These are phyloP conservation scores for Cheilosia variabilis DNA, from an alignment of 2,888 invertebrate genomes.

Conservation along the genomic window DNA sequence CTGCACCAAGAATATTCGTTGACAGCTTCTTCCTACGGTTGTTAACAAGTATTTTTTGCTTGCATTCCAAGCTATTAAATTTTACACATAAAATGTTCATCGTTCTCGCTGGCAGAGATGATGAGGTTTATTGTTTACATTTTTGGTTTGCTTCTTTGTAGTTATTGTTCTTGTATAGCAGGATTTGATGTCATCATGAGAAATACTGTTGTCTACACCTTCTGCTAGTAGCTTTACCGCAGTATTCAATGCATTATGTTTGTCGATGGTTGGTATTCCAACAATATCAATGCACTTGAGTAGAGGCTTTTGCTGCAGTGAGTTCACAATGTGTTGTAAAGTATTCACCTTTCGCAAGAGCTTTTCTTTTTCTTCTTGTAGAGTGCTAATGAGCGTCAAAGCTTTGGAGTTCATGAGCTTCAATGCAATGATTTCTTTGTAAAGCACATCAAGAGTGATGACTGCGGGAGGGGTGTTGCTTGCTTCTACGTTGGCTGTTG, in stretches of 20 bases:
- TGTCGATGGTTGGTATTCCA: slow-evolving; percentile 5
- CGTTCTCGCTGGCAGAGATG: too few species aligned
- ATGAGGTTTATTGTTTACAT: too few species aligned
- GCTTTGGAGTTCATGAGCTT: slow-evolving; percentile 2
- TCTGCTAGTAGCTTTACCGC: slow-evolving; percentile 2
- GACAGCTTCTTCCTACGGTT: too few species aligned
- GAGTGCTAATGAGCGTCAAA: neutral
- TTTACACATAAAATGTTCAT: neutral
- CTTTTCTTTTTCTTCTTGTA: slow-evolving; percentile 1
- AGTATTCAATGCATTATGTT: slow-evolving; percentile 17
- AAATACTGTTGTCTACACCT: slow-evolving; percentile 2
- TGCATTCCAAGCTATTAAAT: too few species aligned
- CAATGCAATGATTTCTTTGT: slow-evolving; percentile 6
- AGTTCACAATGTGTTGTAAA: neutral
- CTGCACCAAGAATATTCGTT: too few species aligned
- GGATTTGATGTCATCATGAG: slow-evolving; percentile 27
- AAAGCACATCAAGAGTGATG: slow-evolving; percentile 6
- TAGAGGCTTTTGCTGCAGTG: too few species aligned
- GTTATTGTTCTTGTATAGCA: neutral
- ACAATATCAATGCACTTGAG: too few species aligned
- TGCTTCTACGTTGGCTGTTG: neutral
- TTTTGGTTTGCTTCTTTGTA: too few species aligned
- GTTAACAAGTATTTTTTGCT: neutral
- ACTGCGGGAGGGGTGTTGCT: slow-evolving; percentile 12
- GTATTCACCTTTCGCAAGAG: neutral